Evolutionary conservation across 2,888 invertebrate genomes (phyloP).

Genomic region (Diploptera punctata): DNA sequence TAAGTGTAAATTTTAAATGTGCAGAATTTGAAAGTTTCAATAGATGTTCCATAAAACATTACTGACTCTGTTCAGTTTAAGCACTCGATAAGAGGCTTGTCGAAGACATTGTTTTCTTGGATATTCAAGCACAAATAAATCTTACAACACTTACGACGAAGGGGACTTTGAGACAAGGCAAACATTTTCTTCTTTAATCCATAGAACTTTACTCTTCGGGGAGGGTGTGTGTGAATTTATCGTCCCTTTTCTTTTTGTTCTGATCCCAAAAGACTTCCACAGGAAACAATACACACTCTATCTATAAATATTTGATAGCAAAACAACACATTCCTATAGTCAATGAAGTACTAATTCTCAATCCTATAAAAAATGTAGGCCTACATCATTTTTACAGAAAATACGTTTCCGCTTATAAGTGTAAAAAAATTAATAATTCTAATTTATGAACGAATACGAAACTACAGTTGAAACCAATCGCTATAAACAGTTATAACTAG

Average conservation of each 20-base stretch:
- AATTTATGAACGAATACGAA: no score
- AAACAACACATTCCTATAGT: neutral
- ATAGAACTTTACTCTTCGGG: conserved; percentile 14
- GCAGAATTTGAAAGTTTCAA: no score
- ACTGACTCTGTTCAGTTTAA: no score
- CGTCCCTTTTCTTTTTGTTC: neutral
- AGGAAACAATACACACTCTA: conserved; percentile 3
- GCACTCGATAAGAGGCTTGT: neutral
- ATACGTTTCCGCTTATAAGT: no score
- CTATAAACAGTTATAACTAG: no score
- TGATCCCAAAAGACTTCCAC: neutral
- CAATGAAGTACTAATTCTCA: no score
- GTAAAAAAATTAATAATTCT: no score
- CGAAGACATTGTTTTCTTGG: neutral
- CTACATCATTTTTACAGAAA: no score
- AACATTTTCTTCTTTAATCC: conserved; percentile 29
- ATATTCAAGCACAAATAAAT: neutral
- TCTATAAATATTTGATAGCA: conserved; percentile 14
- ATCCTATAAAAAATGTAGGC: no score
- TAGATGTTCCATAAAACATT: no score
- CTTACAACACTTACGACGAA: neutral
- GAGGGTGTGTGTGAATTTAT: conserved; percentile 21
- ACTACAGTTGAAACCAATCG: no score
- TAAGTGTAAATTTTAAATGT: no score
- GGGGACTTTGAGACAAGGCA: neutral